Evolutionary conservation across 2,113 vertebrate species (phyloP).

Genomic region (Notarius lentiginosus): DNA sequence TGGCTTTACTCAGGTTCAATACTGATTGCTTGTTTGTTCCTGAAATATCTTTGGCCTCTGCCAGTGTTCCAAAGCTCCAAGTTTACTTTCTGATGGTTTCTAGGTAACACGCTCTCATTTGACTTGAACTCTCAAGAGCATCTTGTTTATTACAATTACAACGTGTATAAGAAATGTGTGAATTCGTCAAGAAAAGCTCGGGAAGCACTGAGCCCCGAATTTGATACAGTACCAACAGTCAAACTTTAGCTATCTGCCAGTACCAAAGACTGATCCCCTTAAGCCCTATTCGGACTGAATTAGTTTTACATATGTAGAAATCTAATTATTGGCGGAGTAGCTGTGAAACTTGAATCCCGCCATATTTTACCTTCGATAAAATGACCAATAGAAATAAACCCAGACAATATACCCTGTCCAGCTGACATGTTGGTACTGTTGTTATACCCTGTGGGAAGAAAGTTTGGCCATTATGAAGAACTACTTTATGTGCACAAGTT

Average conservation of each 20-base stretch:
- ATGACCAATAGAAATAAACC: not conserved
- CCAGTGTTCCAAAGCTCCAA: slow-evolving; percentile 55
- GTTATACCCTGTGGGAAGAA: not conserved
- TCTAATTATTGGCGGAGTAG: not conserved
- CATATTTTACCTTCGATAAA: not conserved
- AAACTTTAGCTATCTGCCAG: not conserved
- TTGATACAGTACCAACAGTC: not conserved
- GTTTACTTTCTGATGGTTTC: slow-evolving; percentile 59
- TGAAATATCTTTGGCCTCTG: slow-evolving; percentile 52
- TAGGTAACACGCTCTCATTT: slow-evolving; percentile 53
- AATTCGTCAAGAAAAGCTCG: not conserved
- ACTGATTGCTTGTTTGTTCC: slow-evolving; percentile 63
- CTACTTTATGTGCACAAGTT: not conserved
- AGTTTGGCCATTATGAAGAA: not conserved
- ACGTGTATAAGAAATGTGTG: not conserved
- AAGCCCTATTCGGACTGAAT: not conserved
- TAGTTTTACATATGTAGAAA: not conserved
- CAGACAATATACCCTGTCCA: not conserved
- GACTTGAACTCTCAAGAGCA: not conserved
- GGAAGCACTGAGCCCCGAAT: not conserved
- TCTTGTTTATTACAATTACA: not conserved
- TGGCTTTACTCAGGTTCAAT: slow-evolving; percentile 41
- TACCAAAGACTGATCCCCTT: not conserved
- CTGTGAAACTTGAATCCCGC: not conserved
- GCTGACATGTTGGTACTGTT: not conserved